A percentile compares a stretch with the other conserved stretches of the same genome.
These are phyloP conservation scores for Lycodopsis pacificus DNA, from an alignment of 2,797 vertebrate genomes.

Conservation along the genomic window DNA sequence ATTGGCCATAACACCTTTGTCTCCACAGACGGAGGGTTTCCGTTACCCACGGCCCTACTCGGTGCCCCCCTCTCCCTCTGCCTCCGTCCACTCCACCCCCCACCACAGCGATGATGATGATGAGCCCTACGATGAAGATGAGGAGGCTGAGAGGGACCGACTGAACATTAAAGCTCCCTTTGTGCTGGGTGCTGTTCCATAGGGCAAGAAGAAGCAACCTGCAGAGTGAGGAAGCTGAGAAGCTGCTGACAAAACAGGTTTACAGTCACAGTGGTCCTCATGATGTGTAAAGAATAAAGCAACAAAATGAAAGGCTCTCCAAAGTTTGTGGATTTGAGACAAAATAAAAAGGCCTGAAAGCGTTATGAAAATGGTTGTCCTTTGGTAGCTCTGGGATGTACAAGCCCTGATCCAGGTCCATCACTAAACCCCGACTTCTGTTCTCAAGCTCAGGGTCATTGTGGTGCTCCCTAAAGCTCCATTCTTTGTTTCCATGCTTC, in stretches of 20 bases:
- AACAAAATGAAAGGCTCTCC: not conserved
- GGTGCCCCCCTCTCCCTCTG: conserved; percentile 92
- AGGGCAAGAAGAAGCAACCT: conserved; percentile 85
- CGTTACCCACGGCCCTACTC: conserved; percentile 92
- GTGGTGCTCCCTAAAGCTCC: not conserved
- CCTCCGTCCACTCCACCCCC: conserved; percentile 91
- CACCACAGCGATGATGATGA: conserved; percentile 90
- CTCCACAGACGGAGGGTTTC: conserved; percentile 90
- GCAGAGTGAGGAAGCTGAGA: conserved; percentile 87
- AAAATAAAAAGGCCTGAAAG: not conserved
- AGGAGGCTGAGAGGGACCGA: conserved; percentile 92
- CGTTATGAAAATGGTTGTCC: not conserved
- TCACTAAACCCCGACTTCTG: not conserved
- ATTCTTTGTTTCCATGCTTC: not conserved
- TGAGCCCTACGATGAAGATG: conserved; percentile 92
- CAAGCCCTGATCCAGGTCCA: not conserved
- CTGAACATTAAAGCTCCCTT: conserved; percentile 92
- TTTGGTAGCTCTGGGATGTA: no score
- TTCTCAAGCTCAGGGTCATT: not conserved
- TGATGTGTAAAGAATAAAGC: not conserved
- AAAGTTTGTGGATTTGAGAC: not conserved
- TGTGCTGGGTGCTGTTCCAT: conserved; percentile 73
- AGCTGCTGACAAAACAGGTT: not conserved
- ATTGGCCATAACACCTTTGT: not conserved
- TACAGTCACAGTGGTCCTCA: not conserved